Evolutionary conservation across 1,140 invertebrate genomes (phyloP), one percentile per base, ranked within the genome.

Genomic region (Telenomus remus): DNA sequence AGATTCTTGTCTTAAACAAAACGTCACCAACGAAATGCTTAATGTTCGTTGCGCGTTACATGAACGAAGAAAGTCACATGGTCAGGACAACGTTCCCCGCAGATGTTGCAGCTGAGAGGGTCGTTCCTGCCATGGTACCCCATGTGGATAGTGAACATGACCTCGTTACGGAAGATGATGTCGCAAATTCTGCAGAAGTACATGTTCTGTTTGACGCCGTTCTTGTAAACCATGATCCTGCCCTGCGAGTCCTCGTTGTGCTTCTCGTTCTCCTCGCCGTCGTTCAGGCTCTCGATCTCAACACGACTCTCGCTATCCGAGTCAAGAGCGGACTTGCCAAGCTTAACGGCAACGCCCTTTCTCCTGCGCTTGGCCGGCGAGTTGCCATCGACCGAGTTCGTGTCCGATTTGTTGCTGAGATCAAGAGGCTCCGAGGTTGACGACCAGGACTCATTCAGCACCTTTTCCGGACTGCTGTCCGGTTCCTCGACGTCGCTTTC

Each of bases 91-190:
- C 92, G 86, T 59, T 95, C 91, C 1, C 97, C 97, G 84, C 97
- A 99, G 89, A 95, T 95, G 88, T 97, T 97, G 87, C 98, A 99
- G 68, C 94, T 95, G 85, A 95, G 98, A 0, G 97, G 97, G 85
- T 98, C 92, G 57, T 93, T 90, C 87, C 92, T 95, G 2, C 94
- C 94, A 85, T 99, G 98, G 86, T 96, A 98, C 56, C 95, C 95
- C 95, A 98, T 98, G 87, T 99, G 98, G 81, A 98, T 95, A 0
- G 93, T 94, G 87, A 97, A 97, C 91, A 99, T 95, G 7, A 96
- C 92, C 27, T 92, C 91, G 82, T 98, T 95, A n/a, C 92, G 92
- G 85, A 98, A 99, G 3, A 91, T 90, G 19, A 98, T 97, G 78
- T 95, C 93, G 86, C 98, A 99, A 83, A 94, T 94, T 27, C 92